Evolutionary conservation across 2,797 vertebrate genomes (phyloP), one percentile per base, ranked within the genome.

Genomic region (Gymnocypris eckloni): DNA sequence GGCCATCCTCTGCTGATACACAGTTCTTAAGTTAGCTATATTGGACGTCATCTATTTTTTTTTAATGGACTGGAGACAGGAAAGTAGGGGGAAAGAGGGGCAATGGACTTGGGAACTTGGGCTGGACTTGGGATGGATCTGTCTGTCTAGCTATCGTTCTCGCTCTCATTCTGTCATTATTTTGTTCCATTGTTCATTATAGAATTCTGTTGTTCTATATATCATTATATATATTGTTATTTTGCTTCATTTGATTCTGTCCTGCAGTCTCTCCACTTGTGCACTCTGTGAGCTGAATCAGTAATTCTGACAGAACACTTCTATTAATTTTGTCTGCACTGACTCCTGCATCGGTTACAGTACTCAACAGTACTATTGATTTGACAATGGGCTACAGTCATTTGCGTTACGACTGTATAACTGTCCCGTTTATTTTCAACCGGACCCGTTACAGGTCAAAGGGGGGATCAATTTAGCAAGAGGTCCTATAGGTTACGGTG

Each of bases 301-400:
- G 82, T 89, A 81, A 86, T 77, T 72, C 79, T 72, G 69, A 76
- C 5, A 81, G 90, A 92, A 71, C 83, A 48, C 89, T 90, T 92
- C 90, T 82, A 28, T 83, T 85, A 59, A 50, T 83, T 88, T 70
- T 87, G 73, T n/a, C 76, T 45, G 86, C 84, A 85, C 79, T 56
- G 64, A 78, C 48, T 83, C 78, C 48, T 61, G 37, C 64, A 87
- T 86, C 50, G 76, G 69, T 81, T 89, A 87, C 45, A 87, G 79
- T 80, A 77, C 72, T 25, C 64, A 59, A n/a, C 43, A 43, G 75
- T 56, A 79, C 54, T 83, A 87, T 81, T 85, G 79, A 59, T 86
- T 76, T 61, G 45, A 87, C 16, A 83, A 56, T 76, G 54, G 41
- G 33, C 73, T 84, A 37, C 33, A 86, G 83, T 84, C 59, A 54